Base-by-base conservation (phyloP, 1,140 invertebrate species). In the Chrysomallon squamiferum region DNA sequence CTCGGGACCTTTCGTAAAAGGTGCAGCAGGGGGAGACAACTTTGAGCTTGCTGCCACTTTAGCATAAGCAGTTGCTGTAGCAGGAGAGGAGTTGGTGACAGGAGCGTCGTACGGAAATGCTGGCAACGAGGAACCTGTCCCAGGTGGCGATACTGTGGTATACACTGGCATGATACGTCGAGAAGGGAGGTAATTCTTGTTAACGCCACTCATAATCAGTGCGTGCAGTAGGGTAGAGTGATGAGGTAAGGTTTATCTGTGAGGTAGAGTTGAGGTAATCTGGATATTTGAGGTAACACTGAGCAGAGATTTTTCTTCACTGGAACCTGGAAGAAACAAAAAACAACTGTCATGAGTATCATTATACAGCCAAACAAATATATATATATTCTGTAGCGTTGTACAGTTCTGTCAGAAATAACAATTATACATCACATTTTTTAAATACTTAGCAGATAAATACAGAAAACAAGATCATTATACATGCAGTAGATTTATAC, bases 121-220 rank as follows among this genome's bases (percentile, higher is more conserved):
- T 9, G 11, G 50, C 49, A 27, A 25, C n/a, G 5, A 5, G 22
- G n/a, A n/a, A 3, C 50, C 22, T 6, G 52, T 18, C 27, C 32
- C 22, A 9, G 33, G 22, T 11, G 60, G 43, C 6, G 33, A n/a
- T 11, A 58, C 49, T 9, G 54, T 35, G 5, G 66, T 38, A 9
- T 29, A 63, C 18, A 13, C 15, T 11, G 61, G 47, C 49, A 54
- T 50, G 54, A 68, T 59, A 25, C 57, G 29, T 38, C 29, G 52
- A 22, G 60, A 59, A 15, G 66, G 60, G 60, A 68, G 66, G 43
- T 62, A 62, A 63, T 27, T 25, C 38, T 62, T 62, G 56, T 45
- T 68, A 29, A 30, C 25, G 33, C 60, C 50, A 20, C 59, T 60
- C 65, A 66, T 66, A 33, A n/a, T 66, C 32, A n/a, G 29, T 18